phyloP scores from a whole-genome alignment of 2,888 invertebrate species.

The Lithophane leautieri region DNA sequence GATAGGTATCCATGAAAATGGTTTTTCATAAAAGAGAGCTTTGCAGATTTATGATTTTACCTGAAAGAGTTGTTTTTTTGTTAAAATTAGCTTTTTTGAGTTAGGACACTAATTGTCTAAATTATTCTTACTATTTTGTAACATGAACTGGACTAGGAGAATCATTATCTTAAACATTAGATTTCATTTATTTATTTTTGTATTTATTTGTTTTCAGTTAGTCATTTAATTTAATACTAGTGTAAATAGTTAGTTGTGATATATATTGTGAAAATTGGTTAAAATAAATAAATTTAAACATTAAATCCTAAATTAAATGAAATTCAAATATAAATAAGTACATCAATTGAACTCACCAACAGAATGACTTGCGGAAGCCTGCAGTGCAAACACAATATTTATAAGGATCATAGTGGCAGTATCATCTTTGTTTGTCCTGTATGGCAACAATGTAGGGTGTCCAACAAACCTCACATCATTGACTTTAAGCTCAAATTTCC shows the following conservation, averaged over 20 bases:
- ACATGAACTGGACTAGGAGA: background rate
- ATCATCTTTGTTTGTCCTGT: conserved; percentile 92
- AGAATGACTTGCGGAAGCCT: conserved; percentile 97
- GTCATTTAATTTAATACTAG: no score
- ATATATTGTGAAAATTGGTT: no score
- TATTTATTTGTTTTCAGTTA: no score
- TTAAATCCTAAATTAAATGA: background rate
- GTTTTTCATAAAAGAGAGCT: background rate
- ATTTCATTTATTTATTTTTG: no score
- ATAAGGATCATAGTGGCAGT: conserved; percentile 94
- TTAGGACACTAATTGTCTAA: background rate
- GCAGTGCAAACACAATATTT: conserved; percentile 97
- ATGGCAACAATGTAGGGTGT: conserved; percentile 95
- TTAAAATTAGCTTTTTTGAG: no score
- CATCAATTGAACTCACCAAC: conserved; percentile 90
- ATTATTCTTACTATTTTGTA: no score
- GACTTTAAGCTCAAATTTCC: conserved; percentile 98
- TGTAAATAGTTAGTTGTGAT: no score
- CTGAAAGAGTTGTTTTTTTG: background rate
- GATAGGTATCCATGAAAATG: background rate
- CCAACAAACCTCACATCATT: conserved; percentile 99
- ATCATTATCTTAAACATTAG: background rate
- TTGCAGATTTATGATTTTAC: background rate
- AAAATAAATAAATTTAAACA: background rate
- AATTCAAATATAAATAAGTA: background rate